A percentile compares a stretch with the other conserved stretches of the same genome.
phyloP scores from a whole-genome alignment of 2,888 invertebrate species.

The Pollenia amentaria region DNA sequence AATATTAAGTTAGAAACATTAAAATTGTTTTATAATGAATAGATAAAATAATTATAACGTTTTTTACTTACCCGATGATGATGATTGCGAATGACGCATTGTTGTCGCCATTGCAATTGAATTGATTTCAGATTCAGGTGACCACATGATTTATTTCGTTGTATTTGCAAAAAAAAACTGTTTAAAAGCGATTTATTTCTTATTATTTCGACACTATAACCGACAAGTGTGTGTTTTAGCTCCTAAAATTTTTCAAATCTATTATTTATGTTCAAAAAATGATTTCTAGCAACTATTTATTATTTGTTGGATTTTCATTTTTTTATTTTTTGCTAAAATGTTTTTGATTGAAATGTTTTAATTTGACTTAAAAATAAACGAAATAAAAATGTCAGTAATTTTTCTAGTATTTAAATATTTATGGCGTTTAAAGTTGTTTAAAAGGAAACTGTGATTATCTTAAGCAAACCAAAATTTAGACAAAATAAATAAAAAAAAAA shows the following conservation, averaged over 20 bases:
- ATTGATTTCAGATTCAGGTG: conserved; percentile 91
- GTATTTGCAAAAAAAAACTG: conserved; percentile 65
- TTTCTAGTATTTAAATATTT: too few species aligned
- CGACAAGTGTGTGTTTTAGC: conserved; percentile 9
- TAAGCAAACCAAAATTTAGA: too few species aligned
- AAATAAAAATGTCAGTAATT: background rate
- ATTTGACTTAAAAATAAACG: conserved; percentile 8
- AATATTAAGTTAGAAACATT: conserved; percentile 21
- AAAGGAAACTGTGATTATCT: too few species aligned
- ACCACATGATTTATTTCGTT: conserved; percentile 86
- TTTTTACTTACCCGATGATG: conserved; percentile 89
- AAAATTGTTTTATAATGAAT: background rate
- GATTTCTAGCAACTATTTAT: background rate
- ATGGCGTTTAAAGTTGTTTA: too few species aligned
- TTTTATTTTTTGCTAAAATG: background rate
- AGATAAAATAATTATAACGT: background rate
- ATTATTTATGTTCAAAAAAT: background rate
- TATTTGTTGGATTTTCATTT: conserved; percentile 22
- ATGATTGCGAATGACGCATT: conserved; percentile 89
- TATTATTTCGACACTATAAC: conserved; percentile 27
- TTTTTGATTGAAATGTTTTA: background rate
- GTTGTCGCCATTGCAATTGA: conserved; percentile 93
- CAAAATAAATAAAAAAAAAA: too few species aligned
- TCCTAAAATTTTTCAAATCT: background rate
- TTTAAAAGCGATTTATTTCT: conserved; percentile 24